These are phyloP conservation scores for Ciona savignyi DNA, from an alignment of 23 tunicate species.

Conservation along the genomic window DNA sequence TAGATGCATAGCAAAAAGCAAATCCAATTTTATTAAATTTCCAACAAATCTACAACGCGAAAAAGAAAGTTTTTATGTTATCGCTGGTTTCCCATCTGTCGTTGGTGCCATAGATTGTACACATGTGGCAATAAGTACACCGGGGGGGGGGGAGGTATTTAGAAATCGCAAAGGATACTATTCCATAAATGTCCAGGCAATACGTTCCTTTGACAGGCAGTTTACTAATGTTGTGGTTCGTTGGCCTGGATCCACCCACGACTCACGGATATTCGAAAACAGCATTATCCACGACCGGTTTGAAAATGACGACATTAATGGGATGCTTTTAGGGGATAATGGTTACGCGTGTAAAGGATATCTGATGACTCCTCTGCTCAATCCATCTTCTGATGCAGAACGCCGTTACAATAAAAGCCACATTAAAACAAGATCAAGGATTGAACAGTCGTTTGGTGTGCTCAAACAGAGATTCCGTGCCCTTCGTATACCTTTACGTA, in stretches of 20 bases:
- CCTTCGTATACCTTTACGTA: slow-evolving; percentile 19
- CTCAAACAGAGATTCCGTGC: slow-evolving; percentile 46
- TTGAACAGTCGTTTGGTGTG: slow-evolving; percentile 24
- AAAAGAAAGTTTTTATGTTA: slow-evolving; percentile 7
- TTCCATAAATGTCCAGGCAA: slow-evolving; percentile 61
- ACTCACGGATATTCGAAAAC: slow-evolving; percentile 46
- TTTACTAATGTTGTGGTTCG: slow-evolving; percentile 52
- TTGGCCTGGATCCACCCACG: slow-evolving; percentile 67
- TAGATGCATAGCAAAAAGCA: slow-evolving; percentile 11
- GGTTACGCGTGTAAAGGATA: slow-evolving; percentile 44
- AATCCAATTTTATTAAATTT: slow-evolving; percentile 16
- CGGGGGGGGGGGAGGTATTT: slow-evolving; percentile 50
- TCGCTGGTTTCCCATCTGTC: slow-evolving; percentile 31
- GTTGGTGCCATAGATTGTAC: slow-evolving; percentile 49
- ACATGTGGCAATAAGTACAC: slow-evolving; percentile 36
- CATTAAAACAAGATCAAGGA: slow-evolving; percentile 21
- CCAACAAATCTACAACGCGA: background rate
- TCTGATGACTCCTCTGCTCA: slow-evolving; percentile 45
- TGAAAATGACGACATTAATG: slow-evolving; percentile 24
- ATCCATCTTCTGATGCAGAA: slow-evolving; percentile 12
- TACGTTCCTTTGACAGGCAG: slow-evolving; percentile 31
- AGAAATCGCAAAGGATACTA: slow-evolving; percentile 35
- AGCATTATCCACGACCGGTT: slow-evolving; percentile 12
- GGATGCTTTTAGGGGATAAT: slow-evolving; percentile 35
- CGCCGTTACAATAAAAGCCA: slow-evolving; percentile 29